Conservation (phyloP, 2,113 vertebrate genomes). For the Irena cyanogastra region DNA sequence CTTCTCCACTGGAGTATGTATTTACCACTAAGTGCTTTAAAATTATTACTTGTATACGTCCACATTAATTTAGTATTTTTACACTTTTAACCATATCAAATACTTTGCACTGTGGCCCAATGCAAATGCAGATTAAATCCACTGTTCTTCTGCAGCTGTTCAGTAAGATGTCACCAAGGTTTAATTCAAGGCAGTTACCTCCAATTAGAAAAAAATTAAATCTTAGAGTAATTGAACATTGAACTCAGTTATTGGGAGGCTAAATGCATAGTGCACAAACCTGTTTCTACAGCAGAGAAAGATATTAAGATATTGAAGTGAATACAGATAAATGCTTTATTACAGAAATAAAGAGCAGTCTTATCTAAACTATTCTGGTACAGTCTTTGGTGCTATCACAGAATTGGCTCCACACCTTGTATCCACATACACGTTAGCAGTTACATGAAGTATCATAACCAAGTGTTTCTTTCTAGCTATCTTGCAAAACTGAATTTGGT, state of each 20-base stretch:
- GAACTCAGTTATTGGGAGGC: background rate
- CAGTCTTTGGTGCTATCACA: background rate
- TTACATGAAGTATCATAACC: background rate
- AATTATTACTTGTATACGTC: background rate
- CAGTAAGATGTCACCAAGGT: background rate
- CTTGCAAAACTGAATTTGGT: background rate
- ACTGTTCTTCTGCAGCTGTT: background rate
- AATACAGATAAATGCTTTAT: background rate
- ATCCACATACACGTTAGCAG: rapidly evolving
- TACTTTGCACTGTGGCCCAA: background rate
- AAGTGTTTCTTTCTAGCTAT: background rate
- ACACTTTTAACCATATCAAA: background rate
- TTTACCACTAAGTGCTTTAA: background rate
- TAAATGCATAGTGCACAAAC: background rate
- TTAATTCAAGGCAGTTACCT: background rate
- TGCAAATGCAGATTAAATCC: background rate
- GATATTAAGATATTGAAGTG: background rate
- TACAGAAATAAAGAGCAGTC: background rate
- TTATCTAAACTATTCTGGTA: background rate
- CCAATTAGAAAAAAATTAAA: background rate
- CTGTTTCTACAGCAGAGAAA: background rate
- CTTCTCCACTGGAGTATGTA: background rate
- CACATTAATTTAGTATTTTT: background rate
- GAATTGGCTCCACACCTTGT: background rate
- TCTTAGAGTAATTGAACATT: background rate